Evolutionary conservation across 1,140 invertebrate species (phyloP).

Genomic region (Drosophila ambigua): DNA sequence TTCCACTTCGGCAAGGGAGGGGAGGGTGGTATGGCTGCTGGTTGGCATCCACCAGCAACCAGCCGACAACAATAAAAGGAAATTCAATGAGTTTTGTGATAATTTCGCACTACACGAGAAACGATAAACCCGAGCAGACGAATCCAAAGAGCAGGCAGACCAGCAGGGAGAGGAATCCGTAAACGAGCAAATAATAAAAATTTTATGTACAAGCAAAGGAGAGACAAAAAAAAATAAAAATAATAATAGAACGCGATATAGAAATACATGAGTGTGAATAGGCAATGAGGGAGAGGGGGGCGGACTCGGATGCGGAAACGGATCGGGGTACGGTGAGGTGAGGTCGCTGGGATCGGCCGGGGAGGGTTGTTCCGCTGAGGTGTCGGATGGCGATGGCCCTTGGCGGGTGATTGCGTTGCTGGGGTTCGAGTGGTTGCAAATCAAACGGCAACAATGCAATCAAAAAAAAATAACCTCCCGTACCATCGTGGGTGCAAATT

Average conservation of each 20-base stretch:
- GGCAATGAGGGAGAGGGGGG: constrained; percentile 66
- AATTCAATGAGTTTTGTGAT: constrained; percentile 80
- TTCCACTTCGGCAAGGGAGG: constrained; percentile 4
- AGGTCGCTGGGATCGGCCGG: not conserved
- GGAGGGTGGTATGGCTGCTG: not conserved
- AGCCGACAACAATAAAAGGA: constrained; percentile 74
- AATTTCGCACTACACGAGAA: constrained; percentile 71
- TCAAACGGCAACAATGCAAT: constrained; percentile 80
- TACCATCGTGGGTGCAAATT: constrained; percentile 72
- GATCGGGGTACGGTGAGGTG: constrained; percentile 5
- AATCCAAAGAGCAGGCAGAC: constrained; percentile 6
- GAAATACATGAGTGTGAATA: constrained; percentile 79
- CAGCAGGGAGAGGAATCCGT: constrained; percentile 42
- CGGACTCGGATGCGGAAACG: constrained; percentile 14
- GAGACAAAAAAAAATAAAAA: constrained; percentile 42
- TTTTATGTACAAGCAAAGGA: constrained; percentile 40
- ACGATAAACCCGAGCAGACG: constrained; percentile 51
- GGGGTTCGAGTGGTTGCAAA: constrained; percentile 47
- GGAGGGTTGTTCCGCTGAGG: constrained; percentile 33
- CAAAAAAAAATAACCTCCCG: constrained; percentile 51
- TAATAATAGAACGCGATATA: constrained; percentile 38
- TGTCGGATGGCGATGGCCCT: constrained; percentile 41
- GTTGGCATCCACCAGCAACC: constrained; percentile 25
- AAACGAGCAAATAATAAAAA: constrained; percentile 80
- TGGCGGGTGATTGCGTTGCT: constrained; percentile 13